Evolutionary conservation across 1,140 invertebrate genomes (phyloP), one percentile per base, ranked within the genome.

Genomic region (Eriocheir sinensis): DNA sequence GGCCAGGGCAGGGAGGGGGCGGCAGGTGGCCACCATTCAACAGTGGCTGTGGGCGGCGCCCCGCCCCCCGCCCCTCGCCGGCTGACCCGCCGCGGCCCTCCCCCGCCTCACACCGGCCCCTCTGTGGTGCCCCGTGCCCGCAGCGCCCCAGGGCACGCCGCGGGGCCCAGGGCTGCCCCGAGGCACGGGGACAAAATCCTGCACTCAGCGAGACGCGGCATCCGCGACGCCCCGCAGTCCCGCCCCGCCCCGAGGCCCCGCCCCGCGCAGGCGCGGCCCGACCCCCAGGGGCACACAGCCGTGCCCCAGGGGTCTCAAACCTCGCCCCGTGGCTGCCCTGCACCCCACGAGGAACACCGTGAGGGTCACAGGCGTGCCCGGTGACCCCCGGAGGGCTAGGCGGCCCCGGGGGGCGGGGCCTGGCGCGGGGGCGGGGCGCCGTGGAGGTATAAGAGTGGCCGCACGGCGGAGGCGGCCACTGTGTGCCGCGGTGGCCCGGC

Each of bases 11-110:
- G 27, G 36, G 83, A n/a, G 81, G 91, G 53, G 44, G 92, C 79
- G 48, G 44, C 83, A 60, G 92, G 83, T 88, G 92, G 83, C 44
- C 60, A 93, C 53, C 79, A 93, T 93, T 93, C 92, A 93, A 93
- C 92, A 93, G 92, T 93, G 53, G 48, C 72, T 17, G 36, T 36
- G 80, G 80, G 48, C 92, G 48, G 85, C 53, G 83, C 41, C 36
- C n/a, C 92, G 17, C 44, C 83, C n/a, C 41, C 3, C 17, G 60
- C 44, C 27, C 21, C 36, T 48, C 89, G 8, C 41, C 36, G 41
- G 2, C 15, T 21, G 88, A 3, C 44, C 53, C 89, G 27, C 41
- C 89, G n/a, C 89, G 4, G 30, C 0, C 27, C n/a, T 48, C n/a
- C 60, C 4, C n/a, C n/a, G 60, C 27, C 60, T n/a, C 0, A 21